A percentile compares a stretch with the other conserved stretches of the same genome.
Conservation (phyloP, 2,113 vertebrate genomes). For the Salvelinus fontinalis region DNA sequence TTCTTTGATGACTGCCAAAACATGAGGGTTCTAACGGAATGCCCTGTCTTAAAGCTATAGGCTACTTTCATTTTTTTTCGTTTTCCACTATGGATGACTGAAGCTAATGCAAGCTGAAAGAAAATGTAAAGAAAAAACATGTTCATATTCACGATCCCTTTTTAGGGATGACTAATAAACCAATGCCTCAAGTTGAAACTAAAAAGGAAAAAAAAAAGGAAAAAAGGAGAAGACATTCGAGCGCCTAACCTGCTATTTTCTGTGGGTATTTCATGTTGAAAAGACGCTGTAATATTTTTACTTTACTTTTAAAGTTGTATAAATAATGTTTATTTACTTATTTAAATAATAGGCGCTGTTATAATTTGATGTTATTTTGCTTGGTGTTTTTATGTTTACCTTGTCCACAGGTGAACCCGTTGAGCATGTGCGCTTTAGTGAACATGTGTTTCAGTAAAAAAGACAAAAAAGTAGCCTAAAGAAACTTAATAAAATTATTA, state of each 20-base stretch:
- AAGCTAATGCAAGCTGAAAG: constrained; percentile 56
- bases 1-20: constrained; percentile 67
- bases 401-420: constrained; percentile 85
- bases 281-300: constrained; percentile 84
- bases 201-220: constrained; percentile 11
- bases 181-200: constrained; percentile 63
- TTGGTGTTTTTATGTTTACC: constrained; percentile 87
- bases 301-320: constrained; percentile 85
- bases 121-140: constrained; percentile 38
- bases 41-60: constrained; percentile 64
- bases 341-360: constrained; percentile 89
- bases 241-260: constrained; percentile 72
- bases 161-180: constrained; percentile 60
- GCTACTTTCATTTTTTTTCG: constrained; percentile 15
- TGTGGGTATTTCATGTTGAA: constrained; percentile 83
- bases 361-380: constrained; percentile 84
- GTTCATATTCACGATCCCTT: constrained; percentile 53
- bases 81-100: constrained; percentile 63
- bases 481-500: constrained; percentile 83
- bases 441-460: constrained; percentile 82
- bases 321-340: constrained; percentile 97
- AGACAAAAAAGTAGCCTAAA: constrained; percentile 53
- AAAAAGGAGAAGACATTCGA: constrained; percentile 58
- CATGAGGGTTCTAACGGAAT: constrained; percentile 60
- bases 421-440: constrained; percentile 85